Evolutionary conservation across 35 echinoderm and acorn worm species (phyloP).

Genomic region (Nesometra sesokonis): DNA sequence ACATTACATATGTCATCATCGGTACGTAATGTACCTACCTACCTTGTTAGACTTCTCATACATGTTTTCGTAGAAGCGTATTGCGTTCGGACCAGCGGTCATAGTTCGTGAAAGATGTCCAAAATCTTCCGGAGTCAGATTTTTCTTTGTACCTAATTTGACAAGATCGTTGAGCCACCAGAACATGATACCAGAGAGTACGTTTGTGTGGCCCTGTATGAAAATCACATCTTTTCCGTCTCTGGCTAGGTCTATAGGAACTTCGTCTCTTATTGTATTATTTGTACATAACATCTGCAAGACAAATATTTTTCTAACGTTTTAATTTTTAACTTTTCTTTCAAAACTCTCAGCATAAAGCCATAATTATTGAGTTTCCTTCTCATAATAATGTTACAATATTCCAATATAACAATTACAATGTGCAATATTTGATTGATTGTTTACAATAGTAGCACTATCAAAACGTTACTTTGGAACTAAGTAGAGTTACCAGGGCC

Average conservation of each 20-base stretch:
- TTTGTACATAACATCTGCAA: neutral
- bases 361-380: no score
- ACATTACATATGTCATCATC: no score
- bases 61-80: neutral
- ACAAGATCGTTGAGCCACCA: conserved; percentile 92
- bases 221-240: conserved; percentile 42
- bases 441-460: no score
- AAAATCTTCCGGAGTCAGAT: conserved; percentile 54
- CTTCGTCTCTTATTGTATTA: neutral
- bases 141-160: conserved; percentile 44
- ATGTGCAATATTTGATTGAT: no score
- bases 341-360: no score
- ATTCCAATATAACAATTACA: no score
- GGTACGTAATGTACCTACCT: no score
- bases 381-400: no score
- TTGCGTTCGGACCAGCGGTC: neutral
- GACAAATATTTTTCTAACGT: no score
- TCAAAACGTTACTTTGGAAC: no score
- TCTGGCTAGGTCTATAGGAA: conserved; percentile 62
- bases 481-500: no score
- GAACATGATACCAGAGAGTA: conserved; percentile 54
- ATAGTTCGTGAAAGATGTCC: conserved; percentile 38
- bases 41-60: neutral
- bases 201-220: conserved; percentile 70
- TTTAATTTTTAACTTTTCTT: no score